Conservation (phyloP, 2,113 vertebrate species). For the Asarcornis scutulata region DNA sequence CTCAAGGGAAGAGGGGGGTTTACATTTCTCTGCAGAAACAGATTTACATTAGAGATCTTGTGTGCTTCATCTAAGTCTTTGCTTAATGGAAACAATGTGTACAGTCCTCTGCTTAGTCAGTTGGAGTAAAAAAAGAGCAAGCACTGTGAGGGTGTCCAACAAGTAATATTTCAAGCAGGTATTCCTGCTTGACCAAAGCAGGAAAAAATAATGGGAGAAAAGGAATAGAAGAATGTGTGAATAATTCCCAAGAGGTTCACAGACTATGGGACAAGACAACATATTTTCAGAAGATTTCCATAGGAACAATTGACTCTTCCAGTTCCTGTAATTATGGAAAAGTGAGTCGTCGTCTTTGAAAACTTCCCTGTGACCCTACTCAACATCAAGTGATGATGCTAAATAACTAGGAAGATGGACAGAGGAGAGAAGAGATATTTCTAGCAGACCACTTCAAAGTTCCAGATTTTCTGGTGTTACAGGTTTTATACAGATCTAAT, state of each 20-base stretch:
- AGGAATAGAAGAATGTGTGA: background rate
- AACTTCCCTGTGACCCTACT: background rate
- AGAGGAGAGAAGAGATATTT: background rate
- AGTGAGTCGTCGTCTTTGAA: background rate
- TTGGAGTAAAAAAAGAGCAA: background rate
- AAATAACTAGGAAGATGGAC: background rate
- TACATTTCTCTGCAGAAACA: background rate
- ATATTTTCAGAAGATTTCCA: background rate
- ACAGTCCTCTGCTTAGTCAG: background rate
- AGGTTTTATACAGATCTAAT: background rate
- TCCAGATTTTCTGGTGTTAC: background rate
- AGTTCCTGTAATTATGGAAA: background rate
- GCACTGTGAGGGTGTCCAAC: background rate
- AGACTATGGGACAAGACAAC: background rate
- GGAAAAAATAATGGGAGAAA: background rate
- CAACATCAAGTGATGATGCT: background rate
- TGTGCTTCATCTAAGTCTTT: background rate
- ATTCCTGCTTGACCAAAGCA: background rate
- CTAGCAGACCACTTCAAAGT: background rate
- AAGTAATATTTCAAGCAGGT: background rate
- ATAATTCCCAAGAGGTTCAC: background rate
- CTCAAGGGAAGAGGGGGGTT: background rate
- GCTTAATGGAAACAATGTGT: background rate
- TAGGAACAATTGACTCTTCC: background rate
- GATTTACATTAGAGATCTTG: background rate